A percentile compares a stretch with the other conserved stretches of the same genome.
Conservation (phyloP, 30 jellyfish, hydroid and myxozoan species). For the Catostylus mosaicus region DNA sequence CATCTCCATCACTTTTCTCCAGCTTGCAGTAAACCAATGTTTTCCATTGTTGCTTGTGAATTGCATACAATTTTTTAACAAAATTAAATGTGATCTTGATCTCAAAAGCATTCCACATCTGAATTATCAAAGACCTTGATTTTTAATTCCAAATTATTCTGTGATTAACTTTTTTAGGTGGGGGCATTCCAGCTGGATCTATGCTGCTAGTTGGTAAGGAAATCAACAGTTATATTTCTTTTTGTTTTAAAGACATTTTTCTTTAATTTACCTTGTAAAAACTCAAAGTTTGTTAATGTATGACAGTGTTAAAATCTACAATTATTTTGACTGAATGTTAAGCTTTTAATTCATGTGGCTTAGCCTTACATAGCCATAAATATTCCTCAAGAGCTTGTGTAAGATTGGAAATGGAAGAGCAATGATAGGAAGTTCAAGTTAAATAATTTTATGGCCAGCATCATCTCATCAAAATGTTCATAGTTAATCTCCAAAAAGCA, state of each 20-base stretch:
- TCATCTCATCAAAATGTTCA: too few species aligned
- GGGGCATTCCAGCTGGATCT: constrained; percentile 91
- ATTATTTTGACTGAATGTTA: neutral
- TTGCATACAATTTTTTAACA: too few species aligned
- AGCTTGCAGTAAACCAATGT: neutral
- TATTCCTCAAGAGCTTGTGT: too few species aligned
- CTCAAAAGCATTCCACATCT: neutral
- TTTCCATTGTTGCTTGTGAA: neutral
- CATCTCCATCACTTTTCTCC: neutral
- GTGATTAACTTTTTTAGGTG: constrained; percentile 64
- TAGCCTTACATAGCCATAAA: neutral
- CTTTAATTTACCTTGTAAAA: neutral
- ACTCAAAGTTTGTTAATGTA: too few species aligned
- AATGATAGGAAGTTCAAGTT: too few species aligned
- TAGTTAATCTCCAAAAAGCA: too few species aligned
- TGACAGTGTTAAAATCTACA: neutral
- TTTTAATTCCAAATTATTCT: neutral
- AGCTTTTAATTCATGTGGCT: neutral
- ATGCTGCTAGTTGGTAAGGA: constrained; percentile 75
- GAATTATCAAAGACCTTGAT: neutral
- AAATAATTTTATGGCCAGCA: too few species aligned
- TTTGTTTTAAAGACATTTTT: too few species aligned
- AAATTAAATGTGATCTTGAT: too few species aligned
- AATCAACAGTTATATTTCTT: too few species aligned
- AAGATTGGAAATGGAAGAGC: too few species aligned